phyloP scores from a whole-genome alignment of 1,140 invertebrate genomes.

The Hycleus phaleratus region DNA sequence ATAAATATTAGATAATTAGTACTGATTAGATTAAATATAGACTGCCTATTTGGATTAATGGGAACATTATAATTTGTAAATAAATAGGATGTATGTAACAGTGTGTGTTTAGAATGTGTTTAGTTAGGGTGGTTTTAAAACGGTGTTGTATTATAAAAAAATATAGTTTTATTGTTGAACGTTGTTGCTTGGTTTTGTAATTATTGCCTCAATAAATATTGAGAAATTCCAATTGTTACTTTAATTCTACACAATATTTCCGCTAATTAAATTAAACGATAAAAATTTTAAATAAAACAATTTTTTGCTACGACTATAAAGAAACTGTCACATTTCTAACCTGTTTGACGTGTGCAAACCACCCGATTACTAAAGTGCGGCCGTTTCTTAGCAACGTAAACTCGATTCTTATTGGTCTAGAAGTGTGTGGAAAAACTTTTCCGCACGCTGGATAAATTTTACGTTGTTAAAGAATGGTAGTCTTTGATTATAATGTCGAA shows the following conservation, averaged over 20 bases:
- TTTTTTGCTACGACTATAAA: not conserved
- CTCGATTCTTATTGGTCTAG: too few species aligned
- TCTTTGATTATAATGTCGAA: too few species aligned
- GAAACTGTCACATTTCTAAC: not conserved
- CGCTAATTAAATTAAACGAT: too few species aligned
- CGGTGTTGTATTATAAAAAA: constrained; percentile 7
- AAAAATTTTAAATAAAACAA: not conserved
- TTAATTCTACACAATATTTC: too few species aligned
- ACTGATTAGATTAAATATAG: constrained; percentile 20
- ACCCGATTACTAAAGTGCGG: too few species aligned
- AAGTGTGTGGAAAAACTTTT: too few species aligned
- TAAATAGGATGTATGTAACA: constrained; percentile 17
- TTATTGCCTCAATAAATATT: constrained; percentile 40
- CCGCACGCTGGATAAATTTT: too few species aligned
- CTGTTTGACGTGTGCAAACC: too few species aligned
- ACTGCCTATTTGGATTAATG: constrained; percentile 27
- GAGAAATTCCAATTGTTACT: too few species aligned
- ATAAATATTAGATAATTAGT: not conserved
- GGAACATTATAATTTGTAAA: constrained; percentile 29
- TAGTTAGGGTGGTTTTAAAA: constrained; percentile 20
- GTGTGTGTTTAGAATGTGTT: not conserved
- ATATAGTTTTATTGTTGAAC: constrained; percentile 27
- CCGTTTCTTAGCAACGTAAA: too few species aligned
- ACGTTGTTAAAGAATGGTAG: too few species aligned
- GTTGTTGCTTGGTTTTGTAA: constrained; percentile 49